Evolutionary conservation across 2,888 invertebrate species (phyloP).

Genomic region (Gastracanthus pulcherrimus): DNA sequence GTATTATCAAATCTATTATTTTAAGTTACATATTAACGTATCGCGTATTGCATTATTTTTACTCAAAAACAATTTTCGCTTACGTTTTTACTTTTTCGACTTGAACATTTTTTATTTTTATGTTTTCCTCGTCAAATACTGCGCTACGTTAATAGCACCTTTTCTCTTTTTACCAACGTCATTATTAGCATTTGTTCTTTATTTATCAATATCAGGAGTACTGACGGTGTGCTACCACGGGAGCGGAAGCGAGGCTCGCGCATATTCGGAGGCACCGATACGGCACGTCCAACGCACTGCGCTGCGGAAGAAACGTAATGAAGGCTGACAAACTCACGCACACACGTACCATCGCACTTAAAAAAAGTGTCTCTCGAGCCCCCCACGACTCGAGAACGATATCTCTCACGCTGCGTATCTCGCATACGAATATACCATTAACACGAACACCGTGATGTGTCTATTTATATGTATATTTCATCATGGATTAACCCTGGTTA

Average conservation of each 20-base stretch:
- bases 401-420: not conserved
- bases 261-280: conserved; percentile 72
- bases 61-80: too few relatives aligned
- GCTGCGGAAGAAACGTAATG: conserved; percentile 75
- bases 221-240: conserved; percentile 73
- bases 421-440: not conserved
- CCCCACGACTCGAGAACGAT: not conserved
- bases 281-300: conserved; percentile 72
- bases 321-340: conserved; percentile 59
- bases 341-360: not conserved
- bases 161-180: conserved; percentile 52
- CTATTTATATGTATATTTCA: not conserved
- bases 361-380: too few relatives aligned
- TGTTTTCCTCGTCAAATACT: not conserved
- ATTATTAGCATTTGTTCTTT: conserved; percentile 62
- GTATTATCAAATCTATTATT: too few relatives aligned
- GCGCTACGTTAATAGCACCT: conserved; percentile 1
- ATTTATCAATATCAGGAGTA: conserved; percentile 73
- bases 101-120: too few relatives aligned
- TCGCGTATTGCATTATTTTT: too few relatives aligned
- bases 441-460: not conserved
- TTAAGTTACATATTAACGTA: too few relatives aligned
- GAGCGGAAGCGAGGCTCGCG: conserved; percentile 72
- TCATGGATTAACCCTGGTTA: not conserved
- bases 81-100: too few relatives aligned